A percentile compares a stretch with the other conserved stretches of the same genome.
These are phyloP conservation scores for Trachemys scripta DNA, from an alignment of 2,113 vertebrate species.

Conservation along the genomic window DNA sequence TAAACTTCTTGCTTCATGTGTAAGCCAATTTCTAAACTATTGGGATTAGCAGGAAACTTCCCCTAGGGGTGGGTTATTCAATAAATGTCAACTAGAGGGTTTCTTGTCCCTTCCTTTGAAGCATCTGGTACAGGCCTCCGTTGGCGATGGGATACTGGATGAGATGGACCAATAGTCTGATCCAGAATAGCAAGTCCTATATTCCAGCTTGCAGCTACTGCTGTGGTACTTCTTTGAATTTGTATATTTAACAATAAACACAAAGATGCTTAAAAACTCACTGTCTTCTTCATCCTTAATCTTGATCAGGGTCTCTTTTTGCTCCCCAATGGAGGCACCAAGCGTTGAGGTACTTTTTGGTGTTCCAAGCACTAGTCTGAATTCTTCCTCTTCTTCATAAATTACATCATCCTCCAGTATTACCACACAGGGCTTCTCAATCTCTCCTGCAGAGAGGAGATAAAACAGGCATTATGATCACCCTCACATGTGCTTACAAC, in stretches of 20 bases:
- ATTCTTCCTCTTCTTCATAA: constrained; percentile 88
- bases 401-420: constrained; percentile 82
- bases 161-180: not conserved
- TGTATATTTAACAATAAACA: not conserved
- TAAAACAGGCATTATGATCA: not conserved
- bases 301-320: constrained; percentile 84
- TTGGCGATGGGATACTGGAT: not conserved
- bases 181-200: not conserved
- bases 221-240: not conserved
- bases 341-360: constrained; percentile 84
- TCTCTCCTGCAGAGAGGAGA: constrained; percentile 79
- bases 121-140: not conserved
- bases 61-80: too few relatives aligned
- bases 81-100: too few relatives aligned
- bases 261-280: constrained; percentile 63
- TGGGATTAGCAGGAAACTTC: not conserved
- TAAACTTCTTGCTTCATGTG: not conserved
- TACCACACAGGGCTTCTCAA: constrained; percentile 85
- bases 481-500: too few relatives aligned
- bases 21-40: not conserved
- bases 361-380: constrained; percentile 83
- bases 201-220: not conserved
- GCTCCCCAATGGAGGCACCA: constrained; percentile 83
- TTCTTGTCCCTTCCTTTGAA: too few relatives aligned
- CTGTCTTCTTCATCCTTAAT: constrained; percentile 88